Evolutionary conservation across 2,888 invertebrate species (phyloP), one percentile per base, ranked within the genome.

Genomic region (Dryobota labecula): DNA sequence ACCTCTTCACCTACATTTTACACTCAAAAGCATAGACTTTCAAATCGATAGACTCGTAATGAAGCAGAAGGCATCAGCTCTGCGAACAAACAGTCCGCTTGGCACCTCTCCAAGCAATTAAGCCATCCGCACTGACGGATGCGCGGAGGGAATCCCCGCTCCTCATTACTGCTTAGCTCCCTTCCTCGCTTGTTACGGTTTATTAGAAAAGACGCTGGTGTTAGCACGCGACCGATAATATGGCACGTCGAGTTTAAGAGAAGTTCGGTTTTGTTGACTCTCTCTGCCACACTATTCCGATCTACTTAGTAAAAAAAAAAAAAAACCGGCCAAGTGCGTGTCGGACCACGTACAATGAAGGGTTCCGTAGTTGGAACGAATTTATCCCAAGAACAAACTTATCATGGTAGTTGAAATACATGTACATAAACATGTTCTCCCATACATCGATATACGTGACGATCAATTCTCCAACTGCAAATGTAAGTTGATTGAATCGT

Each of bases 31-130:
- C 79, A 79, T 71, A 65, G 72, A 76, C 69, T 78, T 76, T 75
- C 74, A 75, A 85, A 86, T 86, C 80, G 82, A 80, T 77, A 67
- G 72, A 56, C 71, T 41, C 84, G 85, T 84, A 84, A 81, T 77
- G 84, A 84, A 74, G 73, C 84, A 85, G 75, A 83, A 84, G 84
- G 83, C 83, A 84, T 84, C 83, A 77, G 79, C 70, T 69, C 65
- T 61, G 63, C 81, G 85, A 84, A 86, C 88, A 88, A 89, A 88
- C 84, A 87, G 82, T 84, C 82, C 82, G 82, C 73, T 87, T 90
- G 90, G 90, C 90, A 67, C 67, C 66, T 75, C 82, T 87, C 90
- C 90, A 90, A 90, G 86, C 88, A 88, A 90, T 90, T 90, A 90
- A 86, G 83, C 86, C 82, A 80, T 80, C 80, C 78, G 82, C 77